Conservation (phyloP, 2,797 vertebrate genomes). For the Xyrichtys novacula region DNA sequence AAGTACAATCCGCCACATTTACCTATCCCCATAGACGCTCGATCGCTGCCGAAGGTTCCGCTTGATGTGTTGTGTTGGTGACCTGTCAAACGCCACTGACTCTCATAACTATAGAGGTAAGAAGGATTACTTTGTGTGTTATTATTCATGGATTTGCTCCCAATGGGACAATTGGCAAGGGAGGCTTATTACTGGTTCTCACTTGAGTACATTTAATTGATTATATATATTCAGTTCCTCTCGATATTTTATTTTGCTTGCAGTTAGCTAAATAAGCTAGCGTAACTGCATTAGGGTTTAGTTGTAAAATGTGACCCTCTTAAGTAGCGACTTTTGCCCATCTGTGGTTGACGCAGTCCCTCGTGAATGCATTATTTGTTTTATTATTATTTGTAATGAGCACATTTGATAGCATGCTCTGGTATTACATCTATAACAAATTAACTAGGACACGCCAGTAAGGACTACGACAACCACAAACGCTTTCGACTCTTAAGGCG, state of each 20-base stretch:
- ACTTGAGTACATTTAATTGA: no score
- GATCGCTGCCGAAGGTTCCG: conserved; percentile 33
- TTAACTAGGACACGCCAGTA: no score
- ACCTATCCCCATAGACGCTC: conserved; percentile 27
- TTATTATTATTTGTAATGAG: no score
- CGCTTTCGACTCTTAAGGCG: no score
- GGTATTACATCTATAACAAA: no score
- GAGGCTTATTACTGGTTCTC: accelerated
- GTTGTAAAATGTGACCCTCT: no score
- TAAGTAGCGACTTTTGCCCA: no score
- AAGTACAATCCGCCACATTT: neutral
- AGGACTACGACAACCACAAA: no score
- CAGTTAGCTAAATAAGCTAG: conserved; percentile 18
- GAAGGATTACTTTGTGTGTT: neutral
- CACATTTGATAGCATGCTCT: no score
- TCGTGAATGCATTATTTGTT: no score
- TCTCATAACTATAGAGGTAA: neutral
- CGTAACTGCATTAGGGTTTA: neutral
- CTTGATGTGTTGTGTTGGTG: accelerated
- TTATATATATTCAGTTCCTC: neutral
- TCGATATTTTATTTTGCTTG: neutral
- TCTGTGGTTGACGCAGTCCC: no score
- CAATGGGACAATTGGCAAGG: neutral
- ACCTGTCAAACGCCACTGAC: neutral
- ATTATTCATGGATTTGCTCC: conserved; percentile 15